phyloP scores from a whole-genome alignment of 2,888 invertebrate genomes.

The Andrena hattorfiana region DNA sequence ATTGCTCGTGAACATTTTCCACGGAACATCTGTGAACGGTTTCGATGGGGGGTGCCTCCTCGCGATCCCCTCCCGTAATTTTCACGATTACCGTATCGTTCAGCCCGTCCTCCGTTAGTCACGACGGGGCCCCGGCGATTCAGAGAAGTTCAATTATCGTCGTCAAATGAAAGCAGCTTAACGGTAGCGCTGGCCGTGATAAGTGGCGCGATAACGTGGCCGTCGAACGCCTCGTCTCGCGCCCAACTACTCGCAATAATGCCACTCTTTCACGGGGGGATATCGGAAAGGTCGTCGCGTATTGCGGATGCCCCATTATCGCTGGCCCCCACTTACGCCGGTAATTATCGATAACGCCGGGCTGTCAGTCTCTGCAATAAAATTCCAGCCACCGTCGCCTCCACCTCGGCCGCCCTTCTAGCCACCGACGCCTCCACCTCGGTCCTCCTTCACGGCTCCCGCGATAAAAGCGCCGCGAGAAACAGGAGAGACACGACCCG shows the following conservation, averaged over 20 bases:
- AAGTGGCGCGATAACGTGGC: slow-evolving; percentile 50
- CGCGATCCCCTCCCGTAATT: slow-evolving; percentile 24
- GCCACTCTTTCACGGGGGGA: slow-evolving; percentile 66
- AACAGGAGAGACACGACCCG: slow-evolving; percentile 7
- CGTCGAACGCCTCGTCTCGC: slow-evolving; percentile 37
- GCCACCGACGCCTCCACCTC: neutral
- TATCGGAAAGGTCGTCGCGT: slow-evolving; percentile 63
- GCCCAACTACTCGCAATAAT: slow-evolving; percentile 58
- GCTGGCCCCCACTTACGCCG: slow-evolving; percentile 30
- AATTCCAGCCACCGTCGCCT: slow-evolving; percentile 1
- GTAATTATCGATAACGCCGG: slow-evolving; percentile 58
- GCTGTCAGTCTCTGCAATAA: slow-evolving; percentile 36
- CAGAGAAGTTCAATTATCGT: slow-evolving; percentile 58
- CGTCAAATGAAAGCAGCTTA: slow-evolving; percentile 25
- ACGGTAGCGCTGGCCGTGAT: slow-evolving; percentile 29
- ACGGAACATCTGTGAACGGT: slow-evolving; percentile 18
- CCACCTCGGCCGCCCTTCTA: neutral
- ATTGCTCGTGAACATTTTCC: slow-evolving; percentile 34
- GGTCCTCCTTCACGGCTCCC: neutral
- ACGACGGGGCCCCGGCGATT: slow-evolving; percentile 24
- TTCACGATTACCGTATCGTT: slow-evolving; percentile 23
- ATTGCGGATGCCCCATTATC: slow-evolving; percentile 57
- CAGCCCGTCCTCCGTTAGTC: slow-evolving; percentile 1
- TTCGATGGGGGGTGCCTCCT: slow-evolving; percentile 12
- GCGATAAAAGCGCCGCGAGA: slow-evolving; percentile 27